Conservation (phyloP, 2,113 vertebrate genomes). For the Echinops telfairi region DNA sequence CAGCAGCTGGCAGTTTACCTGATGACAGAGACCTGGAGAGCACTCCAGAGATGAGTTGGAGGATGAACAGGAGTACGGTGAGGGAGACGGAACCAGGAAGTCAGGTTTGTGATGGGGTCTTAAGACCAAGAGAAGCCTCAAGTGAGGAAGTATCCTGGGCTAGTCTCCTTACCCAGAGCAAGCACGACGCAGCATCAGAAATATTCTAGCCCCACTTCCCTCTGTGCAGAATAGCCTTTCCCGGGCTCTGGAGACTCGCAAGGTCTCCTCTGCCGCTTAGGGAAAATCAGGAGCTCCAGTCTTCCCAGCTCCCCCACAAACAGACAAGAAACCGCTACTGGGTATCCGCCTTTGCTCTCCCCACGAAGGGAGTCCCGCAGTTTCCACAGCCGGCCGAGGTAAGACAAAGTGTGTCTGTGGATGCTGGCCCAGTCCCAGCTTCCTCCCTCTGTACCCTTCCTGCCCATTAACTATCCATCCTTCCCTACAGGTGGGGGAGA, state of each 20-base stretch:
- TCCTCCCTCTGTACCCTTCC: constrained; percentile 56
- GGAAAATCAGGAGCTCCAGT: not conserved
- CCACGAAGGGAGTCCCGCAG: not conserved
- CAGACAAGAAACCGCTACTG: not conserved
- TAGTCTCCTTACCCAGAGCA: not conserved
- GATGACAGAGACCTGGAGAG: not conserved
- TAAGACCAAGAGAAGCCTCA: not conserved
- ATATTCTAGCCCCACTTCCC: rapidly evolving
- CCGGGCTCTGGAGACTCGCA: rapidly evolving
- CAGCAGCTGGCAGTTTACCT: not conserved
- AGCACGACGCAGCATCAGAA: not conserved
- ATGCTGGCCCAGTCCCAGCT: constrained; percentile 48
- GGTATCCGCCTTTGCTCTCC: too few species aligned
- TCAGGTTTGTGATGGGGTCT: not conserved
- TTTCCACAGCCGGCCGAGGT: not conserved
- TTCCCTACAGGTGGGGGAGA: constrained; percentile 74
- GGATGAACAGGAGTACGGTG: not conserved
- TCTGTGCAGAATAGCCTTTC: not conserved
- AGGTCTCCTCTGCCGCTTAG: not conserved
- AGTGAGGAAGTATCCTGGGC: not conserved
- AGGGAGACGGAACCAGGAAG: not conserved
- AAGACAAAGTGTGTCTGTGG: not conserved
- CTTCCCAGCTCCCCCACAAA: not conserved
- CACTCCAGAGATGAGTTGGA: not conserved
- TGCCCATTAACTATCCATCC: constrained; percentile 79